Conservation (phyloP, 2,113 vertebrate species). For the Tinamus guttatus region DNA sequence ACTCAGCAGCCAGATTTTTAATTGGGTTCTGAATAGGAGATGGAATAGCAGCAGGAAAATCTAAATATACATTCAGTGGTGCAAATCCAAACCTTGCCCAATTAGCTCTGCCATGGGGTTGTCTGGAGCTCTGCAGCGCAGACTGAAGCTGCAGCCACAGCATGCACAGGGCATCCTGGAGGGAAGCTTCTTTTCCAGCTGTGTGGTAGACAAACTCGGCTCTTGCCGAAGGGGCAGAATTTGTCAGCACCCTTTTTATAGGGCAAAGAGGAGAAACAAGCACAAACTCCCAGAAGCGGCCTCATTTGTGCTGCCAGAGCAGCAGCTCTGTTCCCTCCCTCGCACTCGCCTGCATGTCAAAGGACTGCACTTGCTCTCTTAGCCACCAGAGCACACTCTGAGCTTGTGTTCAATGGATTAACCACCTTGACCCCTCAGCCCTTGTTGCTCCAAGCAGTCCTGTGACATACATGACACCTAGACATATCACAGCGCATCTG, state of each 20-base stretch:
- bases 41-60: slow-evolving; percentile 35
- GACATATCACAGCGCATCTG: neutral
- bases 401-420: slow-evolving; percentile 16
- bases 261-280: neutral
- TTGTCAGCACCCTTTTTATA: neutral
- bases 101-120: neutral
- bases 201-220: neutral
- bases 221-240: neutral
- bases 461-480: neutral
- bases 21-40: slow-evolving; percentile 35
- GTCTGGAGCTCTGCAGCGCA: neutral
- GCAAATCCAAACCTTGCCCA: slow-evolving; percentile 5
- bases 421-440: neutral
- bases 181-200: neutral
- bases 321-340: neutral
- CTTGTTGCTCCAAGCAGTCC: neutral
- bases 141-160: neutral
- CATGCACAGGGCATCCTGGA: neutral
- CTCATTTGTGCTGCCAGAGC: neutral
- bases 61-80: neutral
- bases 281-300: neutral
- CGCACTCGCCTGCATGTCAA: neutral
- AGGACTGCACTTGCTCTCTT: slow-evolving; percentile 39
- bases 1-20: slow-evolving; percentile 51
- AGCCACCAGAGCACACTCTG: slow-evolving; percentile 53